phyloP scores from a whole-genome alignment of 2,113 vertebrate genomes.

The Chaetodon trifascialis region DNA sequence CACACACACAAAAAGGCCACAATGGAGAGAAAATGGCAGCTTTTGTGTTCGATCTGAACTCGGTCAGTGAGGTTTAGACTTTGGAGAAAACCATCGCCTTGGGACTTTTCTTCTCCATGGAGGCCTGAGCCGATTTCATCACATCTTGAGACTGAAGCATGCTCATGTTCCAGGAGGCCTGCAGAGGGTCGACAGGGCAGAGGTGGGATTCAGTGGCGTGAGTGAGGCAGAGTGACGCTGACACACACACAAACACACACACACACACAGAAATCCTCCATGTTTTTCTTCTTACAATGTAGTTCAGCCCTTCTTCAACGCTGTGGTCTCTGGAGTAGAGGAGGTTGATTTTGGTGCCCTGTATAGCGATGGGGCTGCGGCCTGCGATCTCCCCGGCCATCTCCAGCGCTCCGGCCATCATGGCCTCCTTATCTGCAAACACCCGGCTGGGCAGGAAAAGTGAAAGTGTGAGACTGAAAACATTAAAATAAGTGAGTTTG shows the following conservation, averaged over 20 bases:
- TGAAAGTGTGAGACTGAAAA: not conserved
- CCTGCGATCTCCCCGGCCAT: constrained; percentile 87
- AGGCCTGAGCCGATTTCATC: constrained; percentile 87
- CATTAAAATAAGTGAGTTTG: not conserved
- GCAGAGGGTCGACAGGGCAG: not conserved
- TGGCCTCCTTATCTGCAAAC: constrained; percentile 86
- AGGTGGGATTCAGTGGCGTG: not conserved
- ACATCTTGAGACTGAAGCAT: constrained; percentile 93
- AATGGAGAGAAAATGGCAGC: not conserved
- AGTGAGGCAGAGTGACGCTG: too few relatives aligned
- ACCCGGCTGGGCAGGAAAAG: constrained; percentile 83
- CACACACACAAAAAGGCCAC: not conserved
- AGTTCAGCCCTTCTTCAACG: constrained; percentile 85
- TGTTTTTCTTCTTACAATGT: constrained; percentile 72
- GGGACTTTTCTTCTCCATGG: constrained; percentile 87
- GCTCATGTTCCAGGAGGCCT: constrained; percentile 93
- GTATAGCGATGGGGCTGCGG: constrained; percentile 91
- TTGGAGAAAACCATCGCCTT: constrained; percentile 87
- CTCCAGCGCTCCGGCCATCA: constrained; percentile 85
- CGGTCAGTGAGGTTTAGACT: constrained; percentile 66
- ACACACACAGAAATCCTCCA: not conserved
- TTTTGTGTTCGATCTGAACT: not conserved
- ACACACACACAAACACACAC: too few relatives aligned
- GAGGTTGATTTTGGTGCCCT: constrained; percentile 91
- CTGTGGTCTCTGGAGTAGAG: constrained; percentile 90